Evolutionary conservation across 2,113 vertebrate species (phyloP), one percentile per base, ranked within the genome.

Genomic region (Pseudorhombus dupliciocellatus): DNA sequence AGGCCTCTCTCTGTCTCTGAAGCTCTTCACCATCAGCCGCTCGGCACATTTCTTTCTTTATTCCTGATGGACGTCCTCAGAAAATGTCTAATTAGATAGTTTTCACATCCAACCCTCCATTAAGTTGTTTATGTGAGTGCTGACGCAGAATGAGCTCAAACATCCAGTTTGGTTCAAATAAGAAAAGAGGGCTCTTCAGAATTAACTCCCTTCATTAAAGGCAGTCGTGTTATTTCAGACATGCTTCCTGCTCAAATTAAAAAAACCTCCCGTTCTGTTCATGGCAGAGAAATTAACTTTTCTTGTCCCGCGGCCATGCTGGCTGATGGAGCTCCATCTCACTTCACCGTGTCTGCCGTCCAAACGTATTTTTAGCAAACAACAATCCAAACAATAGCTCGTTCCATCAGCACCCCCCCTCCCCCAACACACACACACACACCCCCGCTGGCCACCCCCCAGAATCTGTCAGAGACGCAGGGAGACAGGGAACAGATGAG

Each of bases 181-280:
- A 2, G 21, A 50, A 48, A 50, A 5, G 18, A 42, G 1, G 14
- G 37, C 37, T 42, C 3, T 15, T 12, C 11, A n/a, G 53, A 54
- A 52, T 51, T 7, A 0, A 31, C 25, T 40, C 15, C 15, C 30
- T 57, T 63, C 16, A n/a, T 52, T 56, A 15, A 20, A 21, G 3
- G 25, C 46, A 18, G 24, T 52, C 12, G 4, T 50, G 59, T 73
- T 28, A 18, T 28, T 50, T 70, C 48, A 18, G 52, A 68, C 3
- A 0, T n/a, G 0, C 0, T 11, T 60, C 70, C 15, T 40, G 10
- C 56, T 54, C 67, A 56, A 16, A 14, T 2, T n/a, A n/a, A 52
- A 20, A n/a, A 20, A 50, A n/a, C 18, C 46, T n/a, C 46, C 18
- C 46, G 9, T 20, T n/a, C 46, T n/a, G 18, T 18, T 16, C 4